A percentile compares a stretch with the other conserved stretches of the same genome.
Conservation (phyloP, 2,888 invertebrate species). For the Trissolcus brochymenae region DNA sequence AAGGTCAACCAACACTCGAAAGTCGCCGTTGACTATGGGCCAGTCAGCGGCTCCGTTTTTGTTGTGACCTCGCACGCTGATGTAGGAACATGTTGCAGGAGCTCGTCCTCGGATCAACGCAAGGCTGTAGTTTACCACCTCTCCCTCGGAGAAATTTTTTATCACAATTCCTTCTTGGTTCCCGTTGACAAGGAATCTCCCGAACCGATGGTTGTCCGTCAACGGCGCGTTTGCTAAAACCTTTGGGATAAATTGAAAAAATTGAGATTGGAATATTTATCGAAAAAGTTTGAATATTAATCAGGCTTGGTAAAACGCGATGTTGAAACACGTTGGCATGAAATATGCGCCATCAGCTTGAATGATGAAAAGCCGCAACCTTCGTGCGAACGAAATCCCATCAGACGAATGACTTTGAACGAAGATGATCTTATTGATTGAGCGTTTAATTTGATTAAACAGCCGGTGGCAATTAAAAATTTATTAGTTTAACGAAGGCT, state of each 20-base stretch:
- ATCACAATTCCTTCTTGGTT: conserved; percentile 73
- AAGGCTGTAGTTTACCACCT: conserved; percentile 80
- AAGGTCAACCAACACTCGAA: conserved; percentile 83
- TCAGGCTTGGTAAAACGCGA: too few species aligned
- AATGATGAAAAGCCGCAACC: conserved; percentile 1
- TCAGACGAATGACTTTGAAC: conserved; percentile 15
- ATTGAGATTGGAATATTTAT: background rate
- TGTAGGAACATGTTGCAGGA: conserved; percentile 72
- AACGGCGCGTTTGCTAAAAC: conserved; percentile 68
- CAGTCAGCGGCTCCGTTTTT: conserved; percentile 78
- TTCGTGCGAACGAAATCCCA: conserved; percentile 27
- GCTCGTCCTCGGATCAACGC: conserved; percentile 81
- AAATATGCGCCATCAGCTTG: conserved; percentile 9
- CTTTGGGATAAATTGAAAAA: conserved; percentile 34
- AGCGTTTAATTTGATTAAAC: conserved; percentile 8
- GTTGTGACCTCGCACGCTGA: conserved; percentile 73
- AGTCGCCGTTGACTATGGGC: conserved; percentile 82
- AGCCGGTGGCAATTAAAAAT: conserved; percentile 14
- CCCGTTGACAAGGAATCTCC: conserved; percentile 62
- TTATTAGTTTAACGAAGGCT: conserved; percentile 14
- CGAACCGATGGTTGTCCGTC: conserved; percentile 62
- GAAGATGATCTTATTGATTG: conserved; percentile 8
- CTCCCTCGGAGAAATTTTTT: conserved; percentile 81
- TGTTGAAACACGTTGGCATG: background rate
- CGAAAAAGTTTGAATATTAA: too few species aligned